phyloP scores from a whole-genome alignment of 2,113 vertebrate genomes.

The Typhlomys cinereus region DNA sequence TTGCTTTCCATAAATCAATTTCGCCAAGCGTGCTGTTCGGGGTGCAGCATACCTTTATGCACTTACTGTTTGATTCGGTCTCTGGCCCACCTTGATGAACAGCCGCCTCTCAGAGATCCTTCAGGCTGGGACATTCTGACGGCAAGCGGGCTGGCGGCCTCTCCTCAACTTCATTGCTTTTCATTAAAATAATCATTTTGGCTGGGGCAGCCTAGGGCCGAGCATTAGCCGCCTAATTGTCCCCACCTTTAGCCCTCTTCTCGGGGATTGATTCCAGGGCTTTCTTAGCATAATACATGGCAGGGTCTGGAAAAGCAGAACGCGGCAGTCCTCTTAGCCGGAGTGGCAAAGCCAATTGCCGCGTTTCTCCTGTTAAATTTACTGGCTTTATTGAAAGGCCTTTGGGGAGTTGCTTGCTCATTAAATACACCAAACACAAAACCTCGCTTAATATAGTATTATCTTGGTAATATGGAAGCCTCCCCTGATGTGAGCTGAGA shows the following conservation, averaged over 20 bases:
- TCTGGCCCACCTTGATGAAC: slow-evolving; percentile 5
- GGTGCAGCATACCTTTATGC: background rate
- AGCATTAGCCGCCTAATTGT: background rate
- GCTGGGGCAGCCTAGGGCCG: background rate
- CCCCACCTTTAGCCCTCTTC: slow-evolving; percentile 45
- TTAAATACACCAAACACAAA: slow-evolving; percentile 76
- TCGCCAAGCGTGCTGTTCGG: background rate
- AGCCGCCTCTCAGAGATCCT: slow-evolving; percentile 49
- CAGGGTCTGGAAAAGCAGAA: slow-evolving; percentile 40
- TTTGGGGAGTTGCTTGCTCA: slow-evolving; percentile 75
- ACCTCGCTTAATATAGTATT: slow-evolving; percentile 67
- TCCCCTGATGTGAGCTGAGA: slow-evolving; percentile 34
- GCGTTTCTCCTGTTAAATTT: slow-evolving; percentile 71
- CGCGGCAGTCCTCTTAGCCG: background rate
- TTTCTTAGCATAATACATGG: slow-evolving; percentile 38
- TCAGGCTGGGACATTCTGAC: background rate
- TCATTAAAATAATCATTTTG: slow-evolving; percentile 54
- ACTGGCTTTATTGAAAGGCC: slow-evolving; percentile 69
- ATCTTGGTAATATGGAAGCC: slow-evolving; percentile 53
- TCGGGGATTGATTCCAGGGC: background rate
- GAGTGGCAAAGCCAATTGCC: slow-evolving; percentile 25
- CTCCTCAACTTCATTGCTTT: slow-evolving; percentile 5
- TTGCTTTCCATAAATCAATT: slow-evolving; percentile 31
- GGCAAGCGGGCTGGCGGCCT: background rate
- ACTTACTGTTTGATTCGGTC: slow-evolving; percentile 42